These are phyloP conservation scores for Aphyosemion australe DNA, from an alignment of 2,113 vertebrate species.

Conservation along the genomic window DNA sequence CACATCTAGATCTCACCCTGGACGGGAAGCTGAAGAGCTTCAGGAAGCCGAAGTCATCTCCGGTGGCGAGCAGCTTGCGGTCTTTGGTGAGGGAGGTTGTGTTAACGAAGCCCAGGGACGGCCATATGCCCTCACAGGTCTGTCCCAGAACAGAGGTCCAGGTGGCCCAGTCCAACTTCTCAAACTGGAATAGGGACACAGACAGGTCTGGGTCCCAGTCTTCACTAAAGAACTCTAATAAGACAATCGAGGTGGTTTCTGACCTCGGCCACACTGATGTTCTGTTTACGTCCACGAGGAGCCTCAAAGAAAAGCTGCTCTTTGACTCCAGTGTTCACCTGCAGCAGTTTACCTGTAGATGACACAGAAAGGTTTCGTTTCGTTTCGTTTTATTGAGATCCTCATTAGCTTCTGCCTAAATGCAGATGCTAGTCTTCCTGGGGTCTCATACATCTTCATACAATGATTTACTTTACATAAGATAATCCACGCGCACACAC, in stretches of 20 bases:
- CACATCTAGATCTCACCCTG: slow-evolving; percentile 81
- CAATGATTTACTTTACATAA: too few species aligned
- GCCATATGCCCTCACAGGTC: slow-evolving; percentile 94
- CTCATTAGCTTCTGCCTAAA: too few species aligned
- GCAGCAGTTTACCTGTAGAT: slow-evolving; percentile 89
- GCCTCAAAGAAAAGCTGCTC: slow-evolving; percentile 98
- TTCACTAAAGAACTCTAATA: accelerated
- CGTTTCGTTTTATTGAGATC: too few species aligned
- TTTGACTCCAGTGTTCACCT: slow-evolving; percentile 97
- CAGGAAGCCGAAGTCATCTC: slow-evolving; percentile 95
- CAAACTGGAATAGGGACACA: slow-evolving; percentile 79
- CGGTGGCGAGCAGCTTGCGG: slow-evolving; percentile 86
- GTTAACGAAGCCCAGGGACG: slow-evolving; percentile 88
- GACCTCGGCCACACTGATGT: slow-evolving; percentile 58
- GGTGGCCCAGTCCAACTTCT: slow-evolving; percentile 93
- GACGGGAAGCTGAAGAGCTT: slow-evolving; percentile 95
- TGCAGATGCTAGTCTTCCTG: too few species aligned
- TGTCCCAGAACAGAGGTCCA: slow-evolving; percentile 95
- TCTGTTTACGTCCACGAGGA: slow-evolving; percentile 84
- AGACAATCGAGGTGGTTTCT: neutral
- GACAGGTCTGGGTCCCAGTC: neutral
- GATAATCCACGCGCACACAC: too few species aligned
- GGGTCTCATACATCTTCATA: too few species aligned
- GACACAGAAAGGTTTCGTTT: neutral
- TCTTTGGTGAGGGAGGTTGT: slow-evolving; percentile 91